Evolutionary conservation across 2,113 vertebrate genomes (phyloP).

Genomic region (Anarhynchus alexandrinus): DNA sequence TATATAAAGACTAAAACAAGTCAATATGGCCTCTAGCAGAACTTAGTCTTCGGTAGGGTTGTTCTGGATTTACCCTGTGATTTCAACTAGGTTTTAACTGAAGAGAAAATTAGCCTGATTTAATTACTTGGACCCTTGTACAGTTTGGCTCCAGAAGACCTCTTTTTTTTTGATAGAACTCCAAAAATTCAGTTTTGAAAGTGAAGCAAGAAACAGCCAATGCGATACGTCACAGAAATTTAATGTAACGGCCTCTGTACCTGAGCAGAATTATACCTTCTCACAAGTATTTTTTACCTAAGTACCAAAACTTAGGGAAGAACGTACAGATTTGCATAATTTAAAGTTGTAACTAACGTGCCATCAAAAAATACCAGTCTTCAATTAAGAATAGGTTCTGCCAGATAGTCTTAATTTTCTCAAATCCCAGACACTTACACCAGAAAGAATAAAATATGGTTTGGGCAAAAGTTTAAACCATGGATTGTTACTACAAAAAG

Average conservation of each 20-base stretch:
- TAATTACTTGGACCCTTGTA: background rate
- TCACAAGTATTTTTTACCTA: background rate
- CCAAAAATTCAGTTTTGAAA: background rate
- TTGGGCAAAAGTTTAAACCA: background rate
- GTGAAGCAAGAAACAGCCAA: background rate
- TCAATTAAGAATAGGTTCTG: background rate
- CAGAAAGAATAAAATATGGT: background rate
- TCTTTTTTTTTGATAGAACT: background rate
- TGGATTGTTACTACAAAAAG: background rate
- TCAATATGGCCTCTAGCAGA: background rate
- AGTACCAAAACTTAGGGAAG: background rate
- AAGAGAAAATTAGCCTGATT: background rate
- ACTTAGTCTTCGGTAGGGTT: fast-evolving
- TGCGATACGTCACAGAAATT: background rate
- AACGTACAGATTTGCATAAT: background rate
- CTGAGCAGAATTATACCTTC: background rate
- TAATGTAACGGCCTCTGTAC: background rate
- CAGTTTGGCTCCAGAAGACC: background rate
- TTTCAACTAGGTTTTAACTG: background rate
- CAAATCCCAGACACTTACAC: background rate
- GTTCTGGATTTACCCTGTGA: background rate
- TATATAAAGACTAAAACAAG: background rate
- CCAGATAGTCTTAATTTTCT: background rate
- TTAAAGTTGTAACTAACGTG: background rate
- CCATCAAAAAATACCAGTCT: background rate